Conservation (phyloP, 2,888 invertebrate species). For the Lasioglossum zephyrum region DNA sequence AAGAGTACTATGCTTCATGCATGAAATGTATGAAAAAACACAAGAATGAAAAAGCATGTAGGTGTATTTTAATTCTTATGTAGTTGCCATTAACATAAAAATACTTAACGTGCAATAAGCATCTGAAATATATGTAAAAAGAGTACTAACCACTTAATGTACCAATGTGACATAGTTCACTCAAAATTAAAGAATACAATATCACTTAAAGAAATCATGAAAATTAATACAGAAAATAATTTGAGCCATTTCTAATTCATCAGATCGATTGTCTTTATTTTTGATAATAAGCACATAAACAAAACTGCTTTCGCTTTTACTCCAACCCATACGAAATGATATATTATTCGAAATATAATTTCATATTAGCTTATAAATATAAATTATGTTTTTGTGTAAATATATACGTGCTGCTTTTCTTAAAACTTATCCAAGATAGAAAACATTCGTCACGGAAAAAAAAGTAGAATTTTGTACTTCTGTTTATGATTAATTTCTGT, state of each 20-base stretch:
- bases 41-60: slow-evolving; percentile 53
- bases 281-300: not conserved
- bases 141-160: slow-evolving; percentile 1
- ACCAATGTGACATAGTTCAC: slow-evolving; percentile 15
- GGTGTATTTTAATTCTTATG: slow-evolving; percentile 17
- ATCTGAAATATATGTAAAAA: not conserved
- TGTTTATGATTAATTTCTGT: not conserved
- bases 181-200: slow-evolving; percentile 4
- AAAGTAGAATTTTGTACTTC: not conserved
- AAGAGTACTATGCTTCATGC: slow-evolving; percentile 77
- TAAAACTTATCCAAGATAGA: not conserved
- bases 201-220: not conserved
- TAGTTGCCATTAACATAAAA: slow-evolving; percentile 10
- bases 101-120: slow-evolving; percentile 35
- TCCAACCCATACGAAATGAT: not conserved
- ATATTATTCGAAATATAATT: slow-evolving; percentile 1
- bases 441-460: not conserved
- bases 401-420: not conserved
- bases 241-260: not conserved
- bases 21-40: slow-evolving; percentile 66
- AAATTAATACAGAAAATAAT: slow-evolving; percentile 1
- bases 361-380: slow-evolving; percentile 1
- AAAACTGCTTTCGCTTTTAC: not conserved
- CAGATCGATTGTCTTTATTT: not conserved
- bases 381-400: not conserved